A percentile compares a stretch with the other conserved stretches of the same genome.
These are phyloP conservation scores for Intellagama lesueurii DNA, from an alignment of 2,797 vertebrate species.

Conservation along the genomic window DNA sequence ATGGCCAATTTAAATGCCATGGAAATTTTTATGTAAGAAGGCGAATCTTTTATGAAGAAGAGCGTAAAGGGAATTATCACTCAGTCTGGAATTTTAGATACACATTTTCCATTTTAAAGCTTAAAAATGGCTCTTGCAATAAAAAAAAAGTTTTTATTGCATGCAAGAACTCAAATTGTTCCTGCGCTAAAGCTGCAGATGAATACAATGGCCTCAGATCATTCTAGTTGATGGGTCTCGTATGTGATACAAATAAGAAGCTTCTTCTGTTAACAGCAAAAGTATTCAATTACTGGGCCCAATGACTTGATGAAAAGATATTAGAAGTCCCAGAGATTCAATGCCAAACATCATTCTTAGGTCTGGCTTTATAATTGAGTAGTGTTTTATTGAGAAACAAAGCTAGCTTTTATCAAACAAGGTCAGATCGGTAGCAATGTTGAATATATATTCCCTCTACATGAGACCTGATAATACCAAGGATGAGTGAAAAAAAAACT, in stretches of 20 bases:
- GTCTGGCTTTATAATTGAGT: conserved; percentile 7
- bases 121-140: conserved; percentile 29
- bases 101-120: conserved; percentile 41
- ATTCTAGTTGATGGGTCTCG: not conserved
- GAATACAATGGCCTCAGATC: conserved; percentile 17
- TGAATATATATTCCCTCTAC: not conserved
- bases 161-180: conserved; percentile 28
- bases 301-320: not conserved
- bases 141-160: conserved; percentile 31
- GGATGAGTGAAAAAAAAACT: not conserved
- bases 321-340: conserved; percentile 17
- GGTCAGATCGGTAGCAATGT: not conserved
- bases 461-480: not conserved
- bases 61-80: conserved; percentile 32
- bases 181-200: not conserved
- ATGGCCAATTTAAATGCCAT: conserved; percentile 57
- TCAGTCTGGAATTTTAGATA: conserved; percentile 45
- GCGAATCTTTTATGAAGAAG: conserved; percentile 60
- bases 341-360: not conserved
- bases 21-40: conserved; percentile 41
- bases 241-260: conserved; percentile 31
- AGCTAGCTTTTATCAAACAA: not conserved
- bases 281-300: conserved; percentile 2
- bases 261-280: conserved; percentile 27
- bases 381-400: conserved; percentile 8